A percentile compares a stretch with the other conserved stretches of the same genome.
These are phyloP conservation scores for Fulmarus glacialis DNA, from an alignment of 2,113 vertebrate genomes.

Conservation along the genomic window DNA sequence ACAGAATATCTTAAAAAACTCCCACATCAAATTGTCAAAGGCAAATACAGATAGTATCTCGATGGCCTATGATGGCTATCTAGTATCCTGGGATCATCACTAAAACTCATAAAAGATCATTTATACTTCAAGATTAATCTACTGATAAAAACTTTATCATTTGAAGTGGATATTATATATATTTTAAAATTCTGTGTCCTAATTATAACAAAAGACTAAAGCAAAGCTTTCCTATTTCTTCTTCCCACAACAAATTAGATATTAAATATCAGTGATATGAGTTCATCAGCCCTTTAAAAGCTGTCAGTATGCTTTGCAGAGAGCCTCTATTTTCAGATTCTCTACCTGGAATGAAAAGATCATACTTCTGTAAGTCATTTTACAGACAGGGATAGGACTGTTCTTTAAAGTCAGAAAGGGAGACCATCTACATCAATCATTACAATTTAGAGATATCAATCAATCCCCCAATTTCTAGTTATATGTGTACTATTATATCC, in stretches of 20 bases:
- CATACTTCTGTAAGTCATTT: neutral
- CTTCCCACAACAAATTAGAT: neutral
- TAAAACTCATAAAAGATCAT: neutral
- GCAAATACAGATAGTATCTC: neutral
- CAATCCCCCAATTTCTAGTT: neutral
- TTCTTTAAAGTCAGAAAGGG: neutral
- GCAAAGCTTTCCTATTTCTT: neutral
- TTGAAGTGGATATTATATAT: neutral
- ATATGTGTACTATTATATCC: neutral
- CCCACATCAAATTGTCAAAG: neutral
- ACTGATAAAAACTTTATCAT: neutral
- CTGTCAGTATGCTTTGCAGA: neutral
- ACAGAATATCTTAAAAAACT: neutral
- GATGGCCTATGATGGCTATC: fast-evolving
- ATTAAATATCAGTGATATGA: neutral
- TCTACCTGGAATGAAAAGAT: neutral
- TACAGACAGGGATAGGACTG: neutral
- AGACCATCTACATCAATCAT: neutral
- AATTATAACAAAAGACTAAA: neutral
- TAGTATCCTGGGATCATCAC: neutral
- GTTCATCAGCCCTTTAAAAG: neutral
- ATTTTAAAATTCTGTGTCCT: neutral
- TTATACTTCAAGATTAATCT: neutral
- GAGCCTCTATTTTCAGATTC: neutral
- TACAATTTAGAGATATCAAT: neutral